Evolutionary conservation across 2,113 vertebrate genomes (phyloP).

Genomic region (Antennarius striatus): DNA sequence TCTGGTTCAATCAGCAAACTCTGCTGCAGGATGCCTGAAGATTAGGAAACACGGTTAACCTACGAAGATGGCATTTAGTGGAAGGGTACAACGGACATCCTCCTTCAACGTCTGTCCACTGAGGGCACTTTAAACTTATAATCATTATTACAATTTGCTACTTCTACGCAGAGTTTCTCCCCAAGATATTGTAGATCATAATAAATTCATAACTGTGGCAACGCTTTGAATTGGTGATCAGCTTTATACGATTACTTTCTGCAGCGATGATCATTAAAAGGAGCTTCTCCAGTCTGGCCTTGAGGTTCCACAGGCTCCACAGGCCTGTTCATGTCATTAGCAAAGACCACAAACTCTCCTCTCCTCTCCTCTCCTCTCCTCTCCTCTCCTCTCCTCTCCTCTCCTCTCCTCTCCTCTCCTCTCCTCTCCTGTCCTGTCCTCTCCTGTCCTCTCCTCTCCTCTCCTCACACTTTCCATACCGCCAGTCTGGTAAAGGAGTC

Average conservation of each 20-base stretch:
- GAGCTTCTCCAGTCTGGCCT: conserved; percentile 65
- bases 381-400: conserved; percentile 35
- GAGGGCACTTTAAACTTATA: conserved; percentile 27
- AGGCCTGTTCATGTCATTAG: conserved; percentile 72
- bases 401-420: conserved; percentile 43
- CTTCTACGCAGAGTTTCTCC: conserved; percentile 15
- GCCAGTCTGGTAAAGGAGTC: conserved; percentile 51
- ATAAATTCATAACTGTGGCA: conserved; percentile 53
- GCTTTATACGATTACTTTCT: conserved; percentile 21
- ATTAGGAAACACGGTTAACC: conserved; percentile 42
- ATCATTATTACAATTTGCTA: conserved; percentile 28
- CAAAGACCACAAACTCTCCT: conserved; percentile 40
- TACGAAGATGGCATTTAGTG: conserved; percentile 37
- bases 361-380: conserved; percentile 43
- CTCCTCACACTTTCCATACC: conserved; percentile 63
- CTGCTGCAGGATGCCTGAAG: conserved; percentile 88
- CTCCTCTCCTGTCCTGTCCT: conserved; percentile 42
- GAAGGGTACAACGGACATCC: conserved; percentile 7
- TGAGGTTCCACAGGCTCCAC: conserved; percentile 66
- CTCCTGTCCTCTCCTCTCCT: conserved; percentile 34
- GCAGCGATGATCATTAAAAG: conserved; percentile 23
- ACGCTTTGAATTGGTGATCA: conserved; percentile 34
- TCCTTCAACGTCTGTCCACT: conserved; percentile 31
- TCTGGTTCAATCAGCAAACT: conserved; percentile 91
- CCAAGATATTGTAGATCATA: conserved; percentile 15